Base-by-base conservation (phyloP, 2,888 invertebrate species). In the Nemapogon koenigi region DNA sequence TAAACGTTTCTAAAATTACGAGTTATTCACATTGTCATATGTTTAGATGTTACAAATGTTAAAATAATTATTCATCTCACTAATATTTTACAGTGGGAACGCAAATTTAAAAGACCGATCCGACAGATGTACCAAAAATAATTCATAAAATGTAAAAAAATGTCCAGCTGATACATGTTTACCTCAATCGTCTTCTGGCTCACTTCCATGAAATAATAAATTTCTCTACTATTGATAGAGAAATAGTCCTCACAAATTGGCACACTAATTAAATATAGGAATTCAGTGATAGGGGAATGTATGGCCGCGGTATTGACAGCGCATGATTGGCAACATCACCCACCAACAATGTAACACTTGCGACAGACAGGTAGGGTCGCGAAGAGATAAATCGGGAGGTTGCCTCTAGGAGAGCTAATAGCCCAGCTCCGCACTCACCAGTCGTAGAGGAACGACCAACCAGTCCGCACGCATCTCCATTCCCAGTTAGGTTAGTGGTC, bases 341-440 rank as follows among this genome's bases (percentile, higher is more conserved):
- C 41, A 43, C 49, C 52, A 48, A 60, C 55, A 56, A 41, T 46
- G 50, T 48, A 44, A 42, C 48, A 50, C 63, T 67, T 67, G 67
- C 71, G 70, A 69, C 64, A 70, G 70, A 54, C 62, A 68, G 68
- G 66, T 69, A 67, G 69, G 71, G 65, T 63, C 68, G 66, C 62
- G 62, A 61, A 58, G 61, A 69, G 73, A 73, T 75, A 75, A 63
- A 73, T 72, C 61, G 71, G 65, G 75, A 71, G 72, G 69, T 62
- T 68, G 57, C 60, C 22, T 29, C 56, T 47, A 49, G 55, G 52
- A 46, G 52, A 57, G 54, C 58, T 16, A 55, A 56, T 57, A 58
- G 26, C 17, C 26, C 19, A 22, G 29, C 26, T 55, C 55, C 60
- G 49, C 49, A 51, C 54, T 46, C 41, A 55, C 43, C 72, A 78